Conservation (phyloP, 2,888 invertebrate genomes). For the Caenorhabditis sp. region DNA sequence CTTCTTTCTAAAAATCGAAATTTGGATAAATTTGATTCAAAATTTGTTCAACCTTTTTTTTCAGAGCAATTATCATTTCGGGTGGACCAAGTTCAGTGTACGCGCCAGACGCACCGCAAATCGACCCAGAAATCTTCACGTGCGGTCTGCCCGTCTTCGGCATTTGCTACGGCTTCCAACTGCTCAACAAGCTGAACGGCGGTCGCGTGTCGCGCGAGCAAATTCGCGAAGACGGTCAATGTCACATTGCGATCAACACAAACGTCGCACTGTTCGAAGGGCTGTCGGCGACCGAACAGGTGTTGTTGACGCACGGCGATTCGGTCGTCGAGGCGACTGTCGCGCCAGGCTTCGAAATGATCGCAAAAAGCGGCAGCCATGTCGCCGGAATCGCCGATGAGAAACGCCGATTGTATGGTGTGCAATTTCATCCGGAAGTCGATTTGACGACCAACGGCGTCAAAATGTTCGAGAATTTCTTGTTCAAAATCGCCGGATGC, state of each 20-base stretch:
- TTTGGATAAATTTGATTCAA: no score
- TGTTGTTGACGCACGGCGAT: conserved; percentile 95
- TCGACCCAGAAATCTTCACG: conserved; percentile 93
- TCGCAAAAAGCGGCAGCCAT: conserved; percentile 77
- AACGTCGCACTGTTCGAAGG: conserved; percentile 86
- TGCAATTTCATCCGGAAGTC: conserved; percentile 99
- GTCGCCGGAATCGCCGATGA: conserved; percentile 84
- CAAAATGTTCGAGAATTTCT: conserved; percentile 80
- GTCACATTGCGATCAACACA: conserved; percentile 79
- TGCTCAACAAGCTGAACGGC: conserved; percentile 96
- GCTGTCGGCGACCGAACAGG: conserved; percentile 71
- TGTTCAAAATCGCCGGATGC: conserved; percentile 86
- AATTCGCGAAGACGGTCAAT: conserved; percentile 91
- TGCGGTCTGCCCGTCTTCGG: conserved; percentile 91
- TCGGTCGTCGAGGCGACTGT: conserved; percentile 82
- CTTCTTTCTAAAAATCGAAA: no score
- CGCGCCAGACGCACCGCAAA: conserved; percentile 87
- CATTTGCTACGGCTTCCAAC: conserved; percentile 94
- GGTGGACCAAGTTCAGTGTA: conserved; percentile 98
- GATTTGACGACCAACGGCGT: conserved; percentile 80
- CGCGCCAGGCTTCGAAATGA: conserved; percentile 85
- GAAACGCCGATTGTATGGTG: conserved; percentile 87
- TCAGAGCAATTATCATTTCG: conserved; percentile 91
- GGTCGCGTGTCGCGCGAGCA: conserved; percentile 88
- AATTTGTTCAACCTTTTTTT: conserved; percentile 59